A percentile compares a stretch with the other conserved stretches of the same genome.
phyloP scores from a whole-genome alignment of 2,113 vertebrate genomes.

The Phylloscopus trochilus region DNA sequence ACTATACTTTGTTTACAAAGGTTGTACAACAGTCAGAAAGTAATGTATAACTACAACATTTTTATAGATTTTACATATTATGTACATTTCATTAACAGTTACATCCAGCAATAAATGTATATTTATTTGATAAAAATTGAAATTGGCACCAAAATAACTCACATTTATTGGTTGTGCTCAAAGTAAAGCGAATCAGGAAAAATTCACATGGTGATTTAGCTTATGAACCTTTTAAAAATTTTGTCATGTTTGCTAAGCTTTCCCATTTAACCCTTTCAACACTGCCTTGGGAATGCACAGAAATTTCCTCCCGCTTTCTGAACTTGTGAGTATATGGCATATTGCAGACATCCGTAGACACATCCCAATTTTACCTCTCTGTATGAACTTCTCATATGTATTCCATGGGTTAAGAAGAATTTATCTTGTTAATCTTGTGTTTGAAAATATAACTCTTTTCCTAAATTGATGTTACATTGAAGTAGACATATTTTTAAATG shows the following conservation, averaged over 20 bases:
- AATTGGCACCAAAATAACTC: slow-evolving; percentile 17
- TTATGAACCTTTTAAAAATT: background rate
- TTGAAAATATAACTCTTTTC: slow-evolving; percentile 14
- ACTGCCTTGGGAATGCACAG: background rate
- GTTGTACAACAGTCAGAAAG: slow-evolving; percentile 34
- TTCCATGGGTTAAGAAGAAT: background rate
- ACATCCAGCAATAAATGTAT: background rate
- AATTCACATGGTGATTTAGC: background rate
- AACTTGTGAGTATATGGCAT: background rate
- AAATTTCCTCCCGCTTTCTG: background rate
- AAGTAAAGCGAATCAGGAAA: background rate
- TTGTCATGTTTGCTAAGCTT: background rate
- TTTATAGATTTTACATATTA: slow-evolving; percentile 54
- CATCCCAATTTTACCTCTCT: background rate
- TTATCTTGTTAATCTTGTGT: background rate
- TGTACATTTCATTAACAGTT: slow-evolving; percentile 48
- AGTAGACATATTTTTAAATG: background rate
- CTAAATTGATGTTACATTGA: background rate
- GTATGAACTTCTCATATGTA: background rate
- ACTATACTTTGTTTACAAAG: slow-evolving; percentile 56
- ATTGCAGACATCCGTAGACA: background rate
- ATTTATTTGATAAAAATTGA: slow-evolving; percentile 50
- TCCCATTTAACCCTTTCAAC: background rate
- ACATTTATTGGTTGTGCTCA: background rate
- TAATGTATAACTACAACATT: slow-evolving; percentile 49